Conservation (phyloP, 1,140 invertebrate genomes). For the Drosophila murphyi region DNA sequence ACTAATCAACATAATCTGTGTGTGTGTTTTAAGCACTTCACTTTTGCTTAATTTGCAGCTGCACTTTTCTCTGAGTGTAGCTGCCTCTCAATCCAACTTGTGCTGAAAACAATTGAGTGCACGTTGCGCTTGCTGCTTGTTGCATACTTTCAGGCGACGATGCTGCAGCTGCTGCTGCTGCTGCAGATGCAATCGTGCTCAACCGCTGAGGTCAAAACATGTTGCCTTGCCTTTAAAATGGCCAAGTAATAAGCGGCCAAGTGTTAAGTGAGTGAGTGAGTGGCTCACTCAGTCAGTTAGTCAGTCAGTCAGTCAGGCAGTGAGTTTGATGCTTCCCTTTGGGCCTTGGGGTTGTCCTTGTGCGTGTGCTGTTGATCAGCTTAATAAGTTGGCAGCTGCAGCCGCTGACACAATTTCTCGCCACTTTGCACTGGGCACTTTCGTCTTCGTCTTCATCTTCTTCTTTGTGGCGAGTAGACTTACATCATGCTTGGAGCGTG, state of each 20-base stretch:
- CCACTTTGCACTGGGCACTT: conserved; percentile 36
- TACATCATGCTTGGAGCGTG: conserved; percentile 55
- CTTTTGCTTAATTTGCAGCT: neutral
- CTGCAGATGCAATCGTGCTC: conserved; percentile 25
- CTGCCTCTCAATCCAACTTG: neutral
- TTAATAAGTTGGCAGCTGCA: conserved; percentile 53
- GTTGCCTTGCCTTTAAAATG: conserved; percentile 1
- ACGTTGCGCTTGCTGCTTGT: conserved; percentile 57
- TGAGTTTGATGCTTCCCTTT: conserved; percentile 9
- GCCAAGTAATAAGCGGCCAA: conserved; percentile 26
- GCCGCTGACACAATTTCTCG: conserved; percentile 67
- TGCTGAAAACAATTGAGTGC: conserved; percentile 70
- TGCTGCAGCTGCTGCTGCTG: conserved; percentile 31
- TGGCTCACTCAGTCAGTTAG: conserved; percentile 41
- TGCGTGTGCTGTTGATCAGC: conserved; percentile 59
- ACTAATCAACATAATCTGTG: too few species aligned
- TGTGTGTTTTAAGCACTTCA: too few species aligned
- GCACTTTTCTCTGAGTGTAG: neutral
- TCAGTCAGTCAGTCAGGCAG: conserved; percentile 25
- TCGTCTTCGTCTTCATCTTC: conserved; percentile 7
- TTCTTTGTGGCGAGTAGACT: conserved; percentile 34
- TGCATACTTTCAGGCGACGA: conserved; percentile 62
- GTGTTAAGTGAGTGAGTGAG: conserved; percentile 32
- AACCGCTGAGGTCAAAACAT: conserved; percentile 20
- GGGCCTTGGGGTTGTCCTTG: conserved; percentile 16